Evolutionary conservation across 1,140 invertebrate species (phyloP), one percentile per base, ranked within the genome.

Genomic region (Bombus difficillimus): DNA sequence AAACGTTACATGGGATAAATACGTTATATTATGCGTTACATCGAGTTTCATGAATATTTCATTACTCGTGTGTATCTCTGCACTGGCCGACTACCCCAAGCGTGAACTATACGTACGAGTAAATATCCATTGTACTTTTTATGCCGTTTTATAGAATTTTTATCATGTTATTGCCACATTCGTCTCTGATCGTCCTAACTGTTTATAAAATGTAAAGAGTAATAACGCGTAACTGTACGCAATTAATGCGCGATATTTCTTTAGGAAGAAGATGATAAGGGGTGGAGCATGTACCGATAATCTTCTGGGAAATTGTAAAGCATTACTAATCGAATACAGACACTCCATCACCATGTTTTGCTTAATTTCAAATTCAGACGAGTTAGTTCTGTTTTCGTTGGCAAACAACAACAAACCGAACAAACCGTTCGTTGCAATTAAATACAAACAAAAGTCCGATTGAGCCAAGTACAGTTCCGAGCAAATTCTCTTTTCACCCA

Each of bases 41-140:
- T 73, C 53, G 75, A 73, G 83, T 85, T 80, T 85, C 83, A 85
- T 85, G 83, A 85, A 85, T 85, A 85, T 85, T 85, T 85, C 83
- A 85, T 85, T 72, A 73, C 76, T 80, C 34, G 53, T 43, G 39
- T 80, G 83, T 80, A 62, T 64, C 69, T 53, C 39, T 43, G 39
- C 47, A 25, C 32, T 39, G 15, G 39, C 22, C 22, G 76, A 32
- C 53, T 80, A 80, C 39, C 32, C 32, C 57, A 22, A 78, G 34
- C 74, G 81, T 73, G 57, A 73, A 85, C 53, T 77, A 37, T 53
- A 34, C 34, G 34, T 69, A 83, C 34, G 34, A 25, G 34, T 28
- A 37, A 83, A 62, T 43, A 47, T 47, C 41, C 64, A 41, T 83
- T 83, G 73, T 68, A 34, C 47, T 69, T 83, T 69, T 83, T 57